Base-by-base conservation (phyloP, 2,888 invertebrate genomes). In the Cerastis rubricosa region DNA sequence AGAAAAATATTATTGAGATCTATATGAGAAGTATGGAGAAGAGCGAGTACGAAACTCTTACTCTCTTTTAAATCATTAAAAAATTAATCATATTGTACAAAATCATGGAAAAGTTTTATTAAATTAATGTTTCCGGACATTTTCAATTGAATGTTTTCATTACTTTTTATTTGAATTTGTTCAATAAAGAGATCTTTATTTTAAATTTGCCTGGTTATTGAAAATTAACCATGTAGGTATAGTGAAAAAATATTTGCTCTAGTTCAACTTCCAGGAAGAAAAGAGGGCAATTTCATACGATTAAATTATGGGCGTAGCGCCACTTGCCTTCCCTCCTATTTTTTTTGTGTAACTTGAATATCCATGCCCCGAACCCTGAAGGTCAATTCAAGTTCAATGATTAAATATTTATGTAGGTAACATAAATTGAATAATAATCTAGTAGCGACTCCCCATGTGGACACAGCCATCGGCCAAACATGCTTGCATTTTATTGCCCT, bases 401-500 rank as follows among this genome's bases (percentile, higher is more conserved):
- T 4, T 54, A n/a, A n/a, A 54, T 14, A 14, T 6, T 51, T 22
- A 43, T 2, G 2, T 59, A 11, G 1, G 45, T 19, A 22, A 45
- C 45, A 64, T n/a, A 40, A 64, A 51, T 45, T 45, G 64, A 67
- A n/a, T 47, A 29, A 35, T 25, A 17, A 66, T 22, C 25, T 4
- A 51, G 19, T 25, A 67, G 25, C 40, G 35, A 14, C 19, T 63
- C 35, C 19, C 35, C 12, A 47, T 67, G 81, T 74, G 51, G 40
- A 80, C 51, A 19, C 63, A 54, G 66, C 61, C 54, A 47, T 17
- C n/a, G 22, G 63, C n/a, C 81, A 59, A 47, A 65, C 49, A 69
- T 49, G 75, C 80, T 78, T 80, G 66, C 51, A 45, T 68, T 69
- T 65, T 59, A 80, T 81, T 81, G 64, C 7, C 80, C 80, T 74